phyloP scores from a whole-genome alignment of 1,140 invertebrate species.

The Whitmania pigra region DNA sequence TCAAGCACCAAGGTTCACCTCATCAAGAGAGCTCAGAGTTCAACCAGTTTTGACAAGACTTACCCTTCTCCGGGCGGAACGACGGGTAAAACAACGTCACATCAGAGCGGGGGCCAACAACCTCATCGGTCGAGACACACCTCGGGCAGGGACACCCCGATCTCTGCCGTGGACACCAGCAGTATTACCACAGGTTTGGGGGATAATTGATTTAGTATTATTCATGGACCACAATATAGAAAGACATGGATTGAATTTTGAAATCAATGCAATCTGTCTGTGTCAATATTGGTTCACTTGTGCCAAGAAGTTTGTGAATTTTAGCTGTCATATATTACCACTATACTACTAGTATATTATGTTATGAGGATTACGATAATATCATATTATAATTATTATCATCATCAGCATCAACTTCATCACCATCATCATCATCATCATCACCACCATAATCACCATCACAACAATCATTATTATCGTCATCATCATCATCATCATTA shows the following conservation, averaged over 20 bases:
- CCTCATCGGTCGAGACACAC: conserved; percentile 8
- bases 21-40: conserved; percentile 24
- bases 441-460: no score
- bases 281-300: background rate
- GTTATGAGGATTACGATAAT: no score
- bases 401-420: no score
- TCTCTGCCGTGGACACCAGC: conserved; percentile 21
- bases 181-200: conserved; percentile 19
- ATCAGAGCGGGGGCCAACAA: background rate
- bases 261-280: background rate
- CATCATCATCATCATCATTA: no score
- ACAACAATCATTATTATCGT: no score
- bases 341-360: background rate
- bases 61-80: background rate
- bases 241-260: background rate
- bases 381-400: no score
- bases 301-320: background rate
- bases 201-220: conserved; percentile 1
- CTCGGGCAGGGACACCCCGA: conserved; percentile 20
- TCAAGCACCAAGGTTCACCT: background rate
- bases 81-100: background rate
- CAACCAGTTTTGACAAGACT: conserved; percentile 24
- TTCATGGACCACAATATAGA: background rate
- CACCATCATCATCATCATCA: no score
- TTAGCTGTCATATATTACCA: background rate